These are phyloP conservation scores for Heterodera filipjevi DNA, from an alignment of 2,888 invertebrate species.

Conservation along the genomic window DNA sequence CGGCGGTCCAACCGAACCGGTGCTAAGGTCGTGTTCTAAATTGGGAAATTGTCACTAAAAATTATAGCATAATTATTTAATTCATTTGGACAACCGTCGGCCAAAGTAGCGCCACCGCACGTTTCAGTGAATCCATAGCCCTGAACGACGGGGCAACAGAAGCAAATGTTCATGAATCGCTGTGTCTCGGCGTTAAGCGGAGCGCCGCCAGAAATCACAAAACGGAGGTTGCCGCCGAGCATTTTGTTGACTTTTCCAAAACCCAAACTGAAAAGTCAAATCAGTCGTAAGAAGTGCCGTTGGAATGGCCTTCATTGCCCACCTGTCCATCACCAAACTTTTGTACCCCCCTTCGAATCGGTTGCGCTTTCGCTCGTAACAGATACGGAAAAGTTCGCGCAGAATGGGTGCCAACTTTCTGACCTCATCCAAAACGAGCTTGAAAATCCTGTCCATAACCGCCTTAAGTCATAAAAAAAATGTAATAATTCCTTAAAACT, in stretches of 20 bases:
- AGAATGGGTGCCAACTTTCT: slow-evolving; percentile 76
- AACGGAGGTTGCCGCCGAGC: slow-evolving; percentile 84
- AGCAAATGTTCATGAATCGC: slow-evolving; percentile 85
- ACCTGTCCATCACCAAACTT: slow-evolving; percentile 68
- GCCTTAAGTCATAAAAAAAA: slow-evolving; percentile 71
- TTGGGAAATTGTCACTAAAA: background rate
- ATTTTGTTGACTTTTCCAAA: slow-evolving; percentile 75
- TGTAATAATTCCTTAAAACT: no score
- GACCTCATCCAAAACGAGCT: slow-evolving; percentile 77
- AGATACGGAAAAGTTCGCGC: slow-evolving; percentile 82
- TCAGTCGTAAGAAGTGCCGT: no score
- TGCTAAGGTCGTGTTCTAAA: slow-evolving; percentile 72
- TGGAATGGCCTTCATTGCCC: no score
- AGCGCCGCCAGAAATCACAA: slow-evolving; percentile 91
- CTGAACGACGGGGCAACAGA: slow-evolving; percentile 80
- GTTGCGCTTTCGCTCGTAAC: slow-evolving; percentile 86
- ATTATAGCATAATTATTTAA: background rate
- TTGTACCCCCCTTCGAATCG: slow-evolving; percentile 75
- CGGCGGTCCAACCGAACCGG: slow-evolving; percentile 87
- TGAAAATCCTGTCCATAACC: slow-evolving; percentile 94
- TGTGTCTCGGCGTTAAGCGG: slow-evolving; percentile 94
- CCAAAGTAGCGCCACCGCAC: slow-evolving; percentile 79
- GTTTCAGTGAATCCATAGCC: slow-evolving; percentile 90
- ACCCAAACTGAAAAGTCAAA: slow-evolving; percentile 70
- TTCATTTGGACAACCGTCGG: slow-evolving; percentile 48